Evolutionary conservation across 2,797 vertebrate species (phyloP), one percentile per base, ranked within the genome.

Genomic region (Coregonus suidteri): DNA sequence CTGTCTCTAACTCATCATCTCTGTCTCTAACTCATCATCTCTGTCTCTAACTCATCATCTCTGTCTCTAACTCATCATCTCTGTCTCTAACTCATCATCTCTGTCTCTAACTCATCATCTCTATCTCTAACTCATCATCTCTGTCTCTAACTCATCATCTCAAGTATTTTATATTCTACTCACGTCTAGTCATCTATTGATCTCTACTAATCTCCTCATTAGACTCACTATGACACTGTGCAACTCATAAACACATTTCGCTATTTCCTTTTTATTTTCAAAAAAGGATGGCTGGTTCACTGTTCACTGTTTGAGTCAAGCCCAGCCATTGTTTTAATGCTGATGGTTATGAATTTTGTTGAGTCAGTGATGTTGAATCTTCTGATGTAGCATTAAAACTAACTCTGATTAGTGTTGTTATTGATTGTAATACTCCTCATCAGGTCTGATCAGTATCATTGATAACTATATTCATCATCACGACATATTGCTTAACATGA

Each of bases 401-500:
- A 30, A 64, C 59, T 64, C 59, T 25, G 59, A 30, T 64, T 64
- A 64, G 59, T 64, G 59, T 64, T 64, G 59, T 64, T 64, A 64
- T 64, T 25, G 25, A 25, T 64, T 7, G 59, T 30, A 64, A 83
- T 88, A 78, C 82, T 89, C 90, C 83, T 85, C 79, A 86, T 91
- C 82, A 47, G 74, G 84, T 90, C 83, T 88, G 59, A 25, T 75
- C 77, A 77, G 77, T 80, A 59, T 90, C 89, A 85, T 73, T 66
- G 59, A 30, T 30, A 25, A 25, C 25, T 11, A 25, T 64, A 64
- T 64, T 20, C n/a, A 64, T 64, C 59, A 30, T 64, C 9, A 1
- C 9, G 59, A 7, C 59, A 64, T 13, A 47, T 64, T 64, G 59
- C 59, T 85, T 91, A 82, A 90, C 88, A 73, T 89, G 90, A 92